phyloP scores from a whole-genome alignment of 2,113 vertebrate species.

The Pogona vitticeps region DNA sequence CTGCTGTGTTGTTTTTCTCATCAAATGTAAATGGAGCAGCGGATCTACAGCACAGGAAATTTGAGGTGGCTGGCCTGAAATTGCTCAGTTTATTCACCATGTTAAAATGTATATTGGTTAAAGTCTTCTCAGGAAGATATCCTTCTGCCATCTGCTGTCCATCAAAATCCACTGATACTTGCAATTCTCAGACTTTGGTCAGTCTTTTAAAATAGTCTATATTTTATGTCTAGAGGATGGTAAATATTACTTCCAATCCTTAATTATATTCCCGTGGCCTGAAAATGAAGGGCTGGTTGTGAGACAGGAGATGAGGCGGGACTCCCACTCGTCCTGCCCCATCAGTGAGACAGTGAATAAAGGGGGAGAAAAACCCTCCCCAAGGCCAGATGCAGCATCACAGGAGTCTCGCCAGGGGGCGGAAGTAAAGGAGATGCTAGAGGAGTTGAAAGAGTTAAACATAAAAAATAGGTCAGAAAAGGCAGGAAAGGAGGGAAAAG shows the following conservation, averaged over 20 bases:
- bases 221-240: not conserved
- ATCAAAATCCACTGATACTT: not conserved
- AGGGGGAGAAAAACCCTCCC: no score
- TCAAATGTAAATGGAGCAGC: slow-evolving; percentile 19
- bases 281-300: not conserved
- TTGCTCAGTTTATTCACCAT: not conserved
- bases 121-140: not conserved
- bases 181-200: not conserved
- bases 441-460: no score
- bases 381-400: no score
- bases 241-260: not conserved
- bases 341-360: no score
- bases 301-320: not conserved
- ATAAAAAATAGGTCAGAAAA: no score
- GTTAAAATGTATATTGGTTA: not conserved
- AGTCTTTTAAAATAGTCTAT: not conserved
- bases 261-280: not conserved
- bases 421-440: no score
- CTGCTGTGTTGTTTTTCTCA: slow-evolving; percentile 22
- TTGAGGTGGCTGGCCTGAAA: not conserved
- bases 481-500: no score
- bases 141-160: not conserved
- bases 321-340: no score
- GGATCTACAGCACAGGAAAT: not conserved
- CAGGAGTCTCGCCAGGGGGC: no score